These are phyloP conservation scores for Siniperca obscura DNA, from an alignment of 2,797 vertebrate genomes.

Conservation along the genomic window DNA sequence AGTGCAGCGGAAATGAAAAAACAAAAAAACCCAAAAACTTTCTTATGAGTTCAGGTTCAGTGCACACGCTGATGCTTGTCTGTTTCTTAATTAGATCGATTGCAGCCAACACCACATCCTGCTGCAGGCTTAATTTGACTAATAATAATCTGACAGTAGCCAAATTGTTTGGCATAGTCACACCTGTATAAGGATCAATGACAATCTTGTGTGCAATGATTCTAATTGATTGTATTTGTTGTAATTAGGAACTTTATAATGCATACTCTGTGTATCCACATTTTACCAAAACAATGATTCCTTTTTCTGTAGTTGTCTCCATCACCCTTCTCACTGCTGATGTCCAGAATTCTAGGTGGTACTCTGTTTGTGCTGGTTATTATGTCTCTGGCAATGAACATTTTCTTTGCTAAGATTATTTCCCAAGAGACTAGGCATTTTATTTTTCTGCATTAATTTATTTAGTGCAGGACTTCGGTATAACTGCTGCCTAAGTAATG, in stretches of 20 bases:
- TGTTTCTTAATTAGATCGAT: conserved; percentile 24
- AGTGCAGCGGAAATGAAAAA: conserved; percentile 16
- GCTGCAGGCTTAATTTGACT: conserved; percentile 48
- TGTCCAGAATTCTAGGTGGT: neutral
- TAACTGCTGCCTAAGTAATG: neutral
- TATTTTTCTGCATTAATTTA: neutral
- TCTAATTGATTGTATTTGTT: conserved; percentile 41
- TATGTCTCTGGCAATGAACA: neutral
- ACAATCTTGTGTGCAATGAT: conserved; percentile 30
- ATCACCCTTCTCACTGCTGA: neutral
- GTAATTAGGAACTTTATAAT: conserved; percentile 43
- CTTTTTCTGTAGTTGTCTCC: neutral
- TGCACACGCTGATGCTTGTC: neutral
- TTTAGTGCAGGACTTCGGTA: neutral
- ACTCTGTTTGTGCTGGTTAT: neutral
- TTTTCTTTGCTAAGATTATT: conserved; percentile 12
- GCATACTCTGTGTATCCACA: neutral
- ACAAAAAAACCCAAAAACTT: neutral
- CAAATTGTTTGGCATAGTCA: conserved; percentile 29
- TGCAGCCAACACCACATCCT: conserved; percentile 7
- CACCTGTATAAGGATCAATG: conserved; percentile 46
- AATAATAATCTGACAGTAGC: conserved; percentile 26
- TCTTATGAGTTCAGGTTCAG: conserved; percentile 13
- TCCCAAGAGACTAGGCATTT: neutral
- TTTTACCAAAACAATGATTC: neutral